Evolutionary conservation across 2,797 vertebrate genomes (phyloP).

Genomic region (Galagoides demidoff): DNA sequence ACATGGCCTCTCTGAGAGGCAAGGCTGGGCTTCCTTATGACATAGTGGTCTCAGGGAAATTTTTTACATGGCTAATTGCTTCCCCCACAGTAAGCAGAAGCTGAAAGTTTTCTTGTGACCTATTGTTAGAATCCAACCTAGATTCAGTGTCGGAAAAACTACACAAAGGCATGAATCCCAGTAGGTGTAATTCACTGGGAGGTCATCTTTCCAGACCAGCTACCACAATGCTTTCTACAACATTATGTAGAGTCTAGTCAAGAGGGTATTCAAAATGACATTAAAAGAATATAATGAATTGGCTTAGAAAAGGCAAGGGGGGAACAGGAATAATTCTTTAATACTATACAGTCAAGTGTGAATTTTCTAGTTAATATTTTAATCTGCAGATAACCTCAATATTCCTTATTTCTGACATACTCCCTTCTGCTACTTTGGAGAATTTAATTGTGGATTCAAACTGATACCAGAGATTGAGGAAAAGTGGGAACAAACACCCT

Average conservation of each 20-base stretch:
- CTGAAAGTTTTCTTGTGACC: neutral
- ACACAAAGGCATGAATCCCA: neutral
- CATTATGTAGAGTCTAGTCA: neutral
- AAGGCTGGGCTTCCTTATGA: neutral
- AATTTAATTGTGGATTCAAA: neutral
- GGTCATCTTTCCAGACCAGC: neutral
- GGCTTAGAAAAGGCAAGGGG: neutral
- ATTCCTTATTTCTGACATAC: neutral
- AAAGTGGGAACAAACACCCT: neutral
- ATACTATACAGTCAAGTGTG: neutral
- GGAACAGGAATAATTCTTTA: neutral
- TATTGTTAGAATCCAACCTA: neutral
- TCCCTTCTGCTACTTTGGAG: neutral
- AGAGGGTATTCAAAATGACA: neutral
- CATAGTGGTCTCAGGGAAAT: neutral
- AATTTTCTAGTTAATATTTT: slow-evolving; percentile 41
- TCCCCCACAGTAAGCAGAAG: neutral
- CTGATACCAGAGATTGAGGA: neutral
- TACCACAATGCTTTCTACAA: neutral
- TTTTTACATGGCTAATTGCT: neutral
- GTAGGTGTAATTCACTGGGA: neutral
- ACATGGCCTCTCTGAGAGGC: neutral
- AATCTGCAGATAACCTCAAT: neutral
- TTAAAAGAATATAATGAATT: neutral
- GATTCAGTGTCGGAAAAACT: neutral